A percentile compares a stretch with the other conserved stretches of the same genome.
Evolutionary conservation across 2,888 invertebrate genomes (phyloP).

Genomic region (Torymus tubicola): DNA sequence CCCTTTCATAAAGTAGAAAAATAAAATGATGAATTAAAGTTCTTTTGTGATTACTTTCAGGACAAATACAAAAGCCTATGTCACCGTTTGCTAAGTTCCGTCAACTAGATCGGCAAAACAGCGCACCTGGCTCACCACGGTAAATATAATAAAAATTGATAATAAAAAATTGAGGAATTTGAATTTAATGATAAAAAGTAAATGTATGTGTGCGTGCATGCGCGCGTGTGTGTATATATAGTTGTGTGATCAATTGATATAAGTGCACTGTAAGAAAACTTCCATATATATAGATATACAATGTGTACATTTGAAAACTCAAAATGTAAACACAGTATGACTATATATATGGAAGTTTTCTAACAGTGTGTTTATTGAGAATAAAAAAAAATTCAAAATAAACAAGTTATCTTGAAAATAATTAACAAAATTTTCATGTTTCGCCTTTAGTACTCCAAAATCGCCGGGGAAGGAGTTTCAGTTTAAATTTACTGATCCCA

Average conservation of each 20-base stretch:
- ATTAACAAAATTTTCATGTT: conserved; percentile 44
- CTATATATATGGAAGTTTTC: no score
- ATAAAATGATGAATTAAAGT: background rate
- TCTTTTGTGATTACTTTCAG: conserved; percentile 67
- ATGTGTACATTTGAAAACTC: no score
- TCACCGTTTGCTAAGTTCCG: conserved; percentile 95
- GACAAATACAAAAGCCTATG: conserved; percentile 80
- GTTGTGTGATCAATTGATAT: no score
- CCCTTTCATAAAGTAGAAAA: background rate
- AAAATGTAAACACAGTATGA: no score
- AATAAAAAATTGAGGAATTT: no score
- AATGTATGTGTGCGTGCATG: no score
- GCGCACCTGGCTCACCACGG: conserved; percentile 86
- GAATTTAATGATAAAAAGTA: no score
- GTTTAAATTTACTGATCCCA: conserved; percentile 94
- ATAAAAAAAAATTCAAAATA: no score
- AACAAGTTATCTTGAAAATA: conserved; percentile 41
- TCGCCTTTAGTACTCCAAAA: conserved; percentile 83
- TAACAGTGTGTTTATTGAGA: no score
- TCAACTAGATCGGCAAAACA: conserved; percentile 92
- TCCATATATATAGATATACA: no score
- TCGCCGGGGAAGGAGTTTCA: conserved; percentile 84
- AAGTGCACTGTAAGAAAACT: no score
- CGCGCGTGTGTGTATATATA: no score
- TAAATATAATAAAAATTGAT: conserved; percentile 75